A percentile compares a stretch with the other conserved stretches of the same genome.
Evolutionary conservation across 2,888 invertebrate species (phyloP).

Genomic region (Ypsolopha sequella): DNA sequence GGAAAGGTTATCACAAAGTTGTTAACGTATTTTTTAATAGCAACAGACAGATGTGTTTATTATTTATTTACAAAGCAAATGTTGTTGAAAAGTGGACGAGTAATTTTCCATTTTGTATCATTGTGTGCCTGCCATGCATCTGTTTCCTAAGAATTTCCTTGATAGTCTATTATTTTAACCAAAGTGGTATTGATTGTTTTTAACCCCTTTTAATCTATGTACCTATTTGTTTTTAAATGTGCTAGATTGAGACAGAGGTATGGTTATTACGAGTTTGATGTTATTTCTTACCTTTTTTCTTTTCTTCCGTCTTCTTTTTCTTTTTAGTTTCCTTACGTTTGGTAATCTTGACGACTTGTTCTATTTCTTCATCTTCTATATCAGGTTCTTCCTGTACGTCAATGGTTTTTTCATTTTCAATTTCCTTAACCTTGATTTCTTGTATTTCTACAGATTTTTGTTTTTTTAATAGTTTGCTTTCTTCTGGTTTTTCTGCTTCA

Average conservation of each 20-base stretch:
- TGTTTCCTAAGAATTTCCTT: background rate
- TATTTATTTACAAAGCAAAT: no score
- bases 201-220: no score
- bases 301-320: conserved; percentile 23
- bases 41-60: no score
- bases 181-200: no score
- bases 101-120: background rate
- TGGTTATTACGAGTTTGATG: no score
- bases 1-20: no score
- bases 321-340: conserved; percentile 18
- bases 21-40: no score
- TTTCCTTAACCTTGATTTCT: conserved; percentile 21
- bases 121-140: background rate
- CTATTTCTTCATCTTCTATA: conserved; percentile 17
- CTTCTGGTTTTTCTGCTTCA: conserved; percentile 20
- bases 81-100: background rate
- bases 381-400: conserved; percentile 42
- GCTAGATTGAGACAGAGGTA: no score
- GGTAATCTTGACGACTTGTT: conserved; percentile 16
- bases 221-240: no score
- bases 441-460: conserved; percentile 21
- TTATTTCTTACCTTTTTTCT: conserved; percentile 25
- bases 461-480: conserved; percentile 24
- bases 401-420: conserved; percentile 13
- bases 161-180: no score